Evolutionary conservation across 2,797 vertebrate species (phyloP).

Genomic region (Acridotheres tristis): DNA sequence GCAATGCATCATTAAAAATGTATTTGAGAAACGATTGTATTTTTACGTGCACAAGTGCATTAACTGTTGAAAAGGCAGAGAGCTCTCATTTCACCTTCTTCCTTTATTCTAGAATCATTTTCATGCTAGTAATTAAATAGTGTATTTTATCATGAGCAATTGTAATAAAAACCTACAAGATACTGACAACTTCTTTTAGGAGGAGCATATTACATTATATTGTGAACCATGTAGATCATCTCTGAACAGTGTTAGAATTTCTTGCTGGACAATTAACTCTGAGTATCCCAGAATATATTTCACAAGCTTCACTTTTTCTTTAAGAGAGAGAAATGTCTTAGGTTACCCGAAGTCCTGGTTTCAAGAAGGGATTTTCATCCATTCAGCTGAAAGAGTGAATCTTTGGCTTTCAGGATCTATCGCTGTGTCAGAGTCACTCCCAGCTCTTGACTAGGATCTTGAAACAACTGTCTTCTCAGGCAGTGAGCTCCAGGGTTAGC

Average conservation of each 20-base stretch:
- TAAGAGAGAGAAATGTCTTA: background rate
- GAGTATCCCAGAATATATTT: constrained; percentile 3
- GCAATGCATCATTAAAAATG: constrained; percentile 58
- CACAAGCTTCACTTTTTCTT: background rate
- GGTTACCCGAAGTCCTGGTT: background rate
- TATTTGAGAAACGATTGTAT: constrained; percentile 38
- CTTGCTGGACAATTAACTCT: constrained; percentile 67
- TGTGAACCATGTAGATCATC: constrained; percentile 58
- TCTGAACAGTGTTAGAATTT: constrained; percentile 70
- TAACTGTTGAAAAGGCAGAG: constrained; percentile 70
- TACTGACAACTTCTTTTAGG: constrained; percentile 73
- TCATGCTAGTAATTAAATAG: constrained; percentile 74
- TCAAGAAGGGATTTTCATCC: background rate
- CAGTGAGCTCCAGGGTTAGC: background rate
- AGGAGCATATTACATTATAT: constrained; percentile 67
- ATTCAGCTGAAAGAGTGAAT: background rate
- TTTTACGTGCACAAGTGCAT: constrained; percentile 67
- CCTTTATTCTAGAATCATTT: constrained; percentile 72
- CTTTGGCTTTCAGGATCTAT: background rate
- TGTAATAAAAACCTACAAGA: constrained; percentile 71
- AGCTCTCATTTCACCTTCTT: constrained; percentile 71
- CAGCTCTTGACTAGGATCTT: background rate
- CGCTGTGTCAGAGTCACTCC: background rate
- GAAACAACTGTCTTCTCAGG: background rate
- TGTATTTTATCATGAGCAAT: constrained; percentile 58